Base-by-base conservation (phyloP, 2,888 invertebrate genomes). In the Ectropis crepuscularia region DNA sequence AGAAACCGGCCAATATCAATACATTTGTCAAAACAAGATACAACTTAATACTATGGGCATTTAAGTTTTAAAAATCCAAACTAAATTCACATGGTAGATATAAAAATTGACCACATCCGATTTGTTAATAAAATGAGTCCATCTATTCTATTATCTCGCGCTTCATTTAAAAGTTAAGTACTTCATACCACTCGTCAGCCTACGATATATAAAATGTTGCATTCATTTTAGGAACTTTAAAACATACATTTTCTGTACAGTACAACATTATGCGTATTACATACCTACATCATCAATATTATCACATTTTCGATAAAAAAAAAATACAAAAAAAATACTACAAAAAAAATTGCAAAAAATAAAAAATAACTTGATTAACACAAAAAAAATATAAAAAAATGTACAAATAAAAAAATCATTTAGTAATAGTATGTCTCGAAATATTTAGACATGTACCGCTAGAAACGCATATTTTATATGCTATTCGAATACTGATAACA, bases 191-290 rank as follows among this genome's bases (percentile, higher is more conserved):
- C 7, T 8, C 2, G 11, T 38, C 5, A 8, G 38, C 7, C n/a
- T 36, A 36, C 37, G 50, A 38, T 16, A 46, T n/a, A 9, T 38
- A 46, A 47, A 28, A 11, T 42, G 28, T 59, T 48, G 59, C 10
- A 60, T 61, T 54, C 66, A 67, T 59, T 63, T 73, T 74, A 82
- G 81, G 80, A 82, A 83, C 83, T 72, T 68, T 73, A 61, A 42
- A 65, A 67, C 72, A 65, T 70, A 63, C 64, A 64, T 57, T 64
- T 60, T 65, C 55, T 60, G 49, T 55, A 57, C 55, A 48, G 10
- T 36, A 28, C 7, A 65, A 54, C 16, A 49, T 16, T 45, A 49
- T 9, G 11, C 10, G 37, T 53, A 59, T 38, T 11, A 58, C 63
- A 63, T 69, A 65, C 67, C 68, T 63, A 11, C 42, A 50, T 28